phyloP scores from a whole-genome alignment of 2,113 vertebrate genomes.

The Hippocampus zosterae region DNA sequence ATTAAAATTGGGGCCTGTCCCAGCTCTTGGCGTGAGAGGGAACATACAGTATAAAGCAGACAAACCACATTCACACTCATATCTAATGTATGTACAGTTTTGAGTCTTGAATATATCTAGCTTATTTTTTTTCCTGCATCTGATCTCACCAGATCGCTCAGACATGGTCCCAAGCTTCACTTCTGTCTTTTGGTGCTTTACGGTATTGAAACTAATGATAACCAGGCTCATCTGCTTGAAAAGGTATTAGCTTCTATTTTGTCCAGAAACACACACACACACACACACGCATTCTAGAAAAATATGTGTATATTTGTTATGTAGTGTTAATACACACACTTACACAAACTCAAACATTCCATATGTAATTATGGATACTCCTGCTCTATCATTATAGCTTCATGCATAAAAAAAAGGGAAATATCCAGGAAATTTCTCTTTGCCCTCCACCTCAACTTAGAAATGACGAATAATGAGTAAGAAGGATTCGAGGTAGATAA shows the following conservation, averaged over 20 bases:
- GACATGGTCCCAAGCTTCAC: conserved; percentile 12
- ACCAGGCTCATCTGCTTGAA: conserved; percentile 25
- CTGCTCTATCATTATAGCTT: conserved; percentile 2
- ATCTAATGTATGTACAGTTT: too few species aligned
- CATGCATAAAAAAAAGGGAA: conserved; percentile 21
- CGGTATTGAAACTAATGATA: conserved; percentile 39
- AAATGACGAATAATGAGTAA: conserved; percentile 16
- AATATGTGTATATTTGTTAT: background rate
- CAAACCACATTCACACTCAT: too few species aligned
- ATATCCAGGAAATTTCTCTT: background rate
- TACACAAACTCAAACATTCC: conserved; percentile 1
- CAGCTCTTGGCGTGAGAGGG: too few species aligned
- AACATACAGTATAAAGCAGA: too few species aligned
- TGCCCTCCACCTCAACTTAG: conserved; percentile 3
- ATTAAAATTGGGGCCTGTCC: too few species aligned
- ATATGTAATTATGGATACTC: background rate
- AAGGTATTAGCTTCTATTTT: conserved; percentile 17
- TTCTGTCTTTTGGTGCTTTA: conserved; percentile 39
- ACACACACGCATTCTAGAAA: background rate
- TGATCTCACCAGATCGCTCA: background rate
- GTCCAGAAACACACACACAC: background rate
- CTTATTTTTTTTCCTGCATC: too few species aligned
- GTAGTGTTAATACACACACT: background rate
- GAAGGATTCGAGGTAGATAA: conserved; percentile 12
- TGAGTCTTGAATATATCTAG: too few species aligned